phyloP scores from a whole-genome alignment of 2,797 vertebrate genomes.

The Chanos chanos region DNA sequence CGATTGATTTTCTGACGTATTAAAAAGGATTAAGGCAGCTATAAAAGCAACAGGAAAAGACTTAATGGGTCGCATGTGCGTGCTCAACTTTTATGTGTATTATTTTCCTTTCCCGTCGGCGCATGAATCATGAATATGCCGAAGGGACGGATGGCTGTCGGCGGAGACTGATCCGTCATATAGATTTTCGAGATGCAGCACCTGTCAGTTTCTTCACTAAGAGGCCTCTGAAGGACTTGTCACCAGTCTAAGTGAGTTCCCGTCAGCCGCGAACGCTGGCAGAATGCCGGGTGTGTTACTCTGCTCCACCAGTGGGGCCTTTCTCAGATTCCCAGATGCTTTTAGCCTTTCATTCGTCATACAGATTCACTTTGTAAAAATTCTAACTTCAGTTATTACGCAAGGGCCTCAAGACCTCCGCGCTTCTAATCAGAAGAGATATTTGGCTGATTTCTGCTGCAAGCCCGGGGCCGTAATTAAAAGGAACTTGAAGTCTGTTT shows the following conservation, averaged over 20 bases:
- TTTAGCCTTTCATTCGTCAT: too few relatives aligned
- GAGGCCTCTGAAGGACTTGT: too few relatives aligned
- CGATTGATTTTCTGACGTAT: constrained; percentile 80
- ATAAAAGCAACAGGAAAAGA: constrained; percentile 76
- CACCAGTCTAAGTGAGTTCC: too few relatives aligned
- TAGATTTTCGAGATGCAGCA: constrained; percentile 38
- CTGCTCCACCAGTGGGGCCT: too few relatives aligned
- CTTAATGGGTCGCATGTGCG: constrained; percentile 74
- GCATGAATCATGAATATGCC: constrained; percentile 69
- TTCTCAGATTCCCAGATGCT: too few relatives aligned
- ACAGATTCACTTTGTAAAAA: too few relatives aligned
- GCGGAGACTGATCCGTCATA: constrained; percentile 55
- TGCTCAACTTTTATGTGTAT: constrained; percentile 73
- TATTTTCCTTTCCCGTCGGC: constrained; percentile 61
- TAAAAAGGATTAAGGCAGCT: constrained; percentile 78
- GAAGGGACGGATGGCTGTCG: constrained; percentile 59
- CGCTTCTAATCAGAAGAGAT: too few relatives aligned
- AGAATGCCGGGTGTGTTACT: too few relatives aligned
- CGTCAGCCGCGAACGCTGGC: too few relatives aligned
- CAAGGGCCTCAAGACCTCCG: too few relatives aligned
- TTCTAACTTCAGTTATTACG: too few relatives aligned
- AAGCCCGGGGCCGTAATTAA: constrained; percentile 11
- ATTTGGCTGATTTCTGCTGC: background rate
- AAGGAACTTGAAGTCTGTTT: background rate
- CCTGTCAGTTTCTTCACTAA: constrained; percentile 25